phyloP scores from a whole-genome alignment of 92 coral and sea anemone species.

The Actinostola sp. region DNA sequence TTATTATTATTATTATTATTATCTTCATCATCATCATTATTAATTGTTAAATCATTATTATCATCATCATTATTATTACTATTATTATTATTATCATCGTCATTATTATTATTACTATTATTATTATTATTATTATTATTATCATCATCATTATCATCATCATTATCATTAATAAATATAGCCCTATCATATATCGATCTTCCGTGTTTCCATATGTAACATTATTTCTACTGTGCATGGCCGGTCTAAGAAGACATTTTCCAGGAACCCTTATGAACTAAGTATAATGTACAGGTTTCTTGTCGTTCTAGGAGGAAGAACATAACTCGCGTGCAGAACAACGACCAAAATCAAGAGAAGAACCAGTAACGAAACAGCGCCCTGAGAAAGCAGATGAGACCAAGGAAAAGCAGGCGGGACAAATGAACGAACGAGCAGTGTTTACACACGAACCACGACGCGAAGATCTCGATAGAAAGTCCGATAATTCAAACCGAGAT shows the following conservation, averaged over 20 bases:
- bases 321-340: constrained; percentile 15
- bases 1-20: no score
- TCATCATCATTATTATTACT: no score
- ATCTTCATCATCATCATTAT: no score
- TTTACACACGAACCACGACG: constrained; percentile 11
- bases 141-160: no score
- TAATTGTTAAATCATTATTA: no score
- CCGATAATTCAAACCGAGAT: not conserved
- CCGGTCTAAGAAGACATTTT: not conserved
- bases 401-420: constrained; percentile 10
- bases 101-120: no score
- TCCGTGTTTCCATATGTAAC: no score
- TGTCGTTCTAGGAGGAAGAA: constrained; percentile 39
- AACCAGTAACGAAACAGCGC: constrained; percentile 4
- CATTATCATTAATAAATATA: no score
- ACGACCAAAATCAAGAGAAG: constrained; percentile 45
- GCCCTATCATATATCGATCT: no score
- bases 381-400: constrained; percentile 16
- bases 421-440: not conserved
- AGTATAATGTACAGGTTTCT: not conserved
- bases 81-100: no score
- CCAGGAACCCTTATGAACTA: not conserved
- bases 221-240: no score
- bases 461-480: constrained; percentile 4
- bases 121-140: no score